Evolutionary conservation across 2,113 vertebrate genomes (phyloP).

Genomic region (Neofelis nebulosa): DNA sequence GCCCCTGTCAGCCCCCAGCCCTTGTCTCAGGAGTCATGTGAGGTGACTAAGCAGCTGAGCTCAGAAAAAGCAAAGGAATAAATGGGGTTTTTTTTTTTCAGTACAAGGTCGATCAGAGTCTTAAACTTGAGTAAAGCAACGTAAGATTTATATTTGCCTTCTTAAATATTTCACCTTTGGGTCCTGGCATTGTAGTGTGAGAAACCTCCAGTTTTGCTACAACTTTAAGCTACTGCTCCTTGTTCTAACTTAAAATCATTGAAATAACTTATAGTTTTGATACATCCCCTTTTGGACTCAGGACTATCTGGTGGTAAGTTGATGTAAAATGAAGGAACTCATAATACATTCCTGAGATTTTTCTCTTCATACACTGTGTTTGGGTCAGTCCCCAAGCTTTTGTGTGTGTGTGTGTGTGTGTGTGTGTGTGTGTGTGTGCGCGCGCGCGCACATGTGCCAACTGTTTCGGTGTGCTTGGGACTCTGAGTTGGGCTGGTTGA

Average conservation of each 20-base stretch:
- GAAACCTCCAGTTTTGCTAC: background rate
- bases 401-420: background rate
- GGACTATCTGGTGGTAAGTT: background rate
- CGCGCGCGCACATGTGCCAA: background rate
- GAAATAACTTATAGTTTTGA: background rate
- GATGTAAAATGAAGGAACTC: background rate
- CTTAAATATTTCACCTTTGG: background rate
- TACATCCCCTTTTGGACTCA: background rate
- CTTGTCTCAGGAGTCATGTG: background rate
- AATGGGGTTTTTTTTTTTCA: background rate
- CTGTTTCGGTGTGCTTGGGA: background rate
- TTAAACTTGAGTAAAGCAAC: background rate
- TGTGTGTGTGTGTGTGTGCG: no score
- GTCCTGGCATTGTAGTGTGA: background rate
- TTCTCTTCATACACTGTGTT: background rate
- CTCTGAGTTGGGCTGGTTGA: background rate
- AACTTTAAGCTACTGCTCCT: background rate
- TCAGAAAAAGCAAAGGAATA: background rate
- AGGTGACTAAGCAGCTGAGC: background rate
- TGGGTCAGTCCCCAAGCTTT: background rate
- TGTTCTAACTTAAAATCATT: slow-evolving; percentile 14
- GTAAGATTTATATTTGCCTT: background rate
- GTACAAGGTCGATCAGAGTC: background rate
- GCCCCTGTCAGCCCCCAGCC: background rate
- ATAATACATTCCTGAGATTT: background rate